A percentile compares a stretch with the other conserved stretches of the same genome.
These are phyloP conservation scores for Orestias chungarensis DNA, from an alignment of 2,797 vertebrate species.

Conservation along the genomic window DNA sequence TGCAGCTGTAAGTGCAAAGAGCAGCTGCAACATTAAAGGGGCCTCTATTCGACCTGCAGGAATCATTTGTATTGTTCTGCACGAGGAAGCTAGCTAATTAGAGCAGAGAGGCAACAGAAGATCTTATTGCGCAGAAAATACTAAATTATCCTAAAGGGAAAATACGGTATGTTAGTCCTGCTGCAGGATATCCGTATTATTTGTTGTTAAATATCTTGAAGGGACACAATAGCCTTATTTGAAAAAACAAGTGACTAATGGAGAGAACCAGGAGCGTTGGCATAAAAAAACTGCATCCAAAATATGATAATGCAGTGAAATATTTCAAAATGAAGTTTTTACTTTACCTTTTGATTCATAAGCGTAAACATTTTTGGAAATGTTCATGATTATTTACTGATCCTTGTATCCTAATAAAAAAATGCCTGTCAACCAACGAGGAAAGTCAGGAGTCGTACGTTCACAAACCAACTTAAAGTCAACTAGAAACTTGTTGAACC, in stretches of 20 bases:
- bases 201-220: neutral
- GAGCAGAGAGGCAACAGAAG: conserved; percentile 19
- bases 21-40: neutral
- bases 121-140: neutral
- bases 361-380: no score
- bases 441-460: no score
- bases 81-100: neutral
- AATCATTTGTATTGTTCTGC: conserved; percentile 2
- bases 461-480: no score
- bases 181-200: neutral
- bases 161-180: neutral
- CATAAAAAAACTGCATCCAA: neutral
- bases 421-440: no score
- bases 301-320: neutral
- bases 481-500: no score
- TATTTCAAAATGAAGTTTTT: neutral
- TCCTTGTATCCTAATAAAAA: no score
- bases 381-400: no score
- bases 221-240: neutral
- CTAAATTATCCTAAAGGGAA: neutral
- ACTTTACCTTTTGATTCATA: neutral
- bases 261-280: neutral
- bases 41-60: conserved; percentile 13
- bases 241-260: neutral
- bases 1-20: conserved; percentile 31